Conservation (phyloP, 2,888 invertebrate genomes). For the Pachymerium ferrugineum region DNA sequence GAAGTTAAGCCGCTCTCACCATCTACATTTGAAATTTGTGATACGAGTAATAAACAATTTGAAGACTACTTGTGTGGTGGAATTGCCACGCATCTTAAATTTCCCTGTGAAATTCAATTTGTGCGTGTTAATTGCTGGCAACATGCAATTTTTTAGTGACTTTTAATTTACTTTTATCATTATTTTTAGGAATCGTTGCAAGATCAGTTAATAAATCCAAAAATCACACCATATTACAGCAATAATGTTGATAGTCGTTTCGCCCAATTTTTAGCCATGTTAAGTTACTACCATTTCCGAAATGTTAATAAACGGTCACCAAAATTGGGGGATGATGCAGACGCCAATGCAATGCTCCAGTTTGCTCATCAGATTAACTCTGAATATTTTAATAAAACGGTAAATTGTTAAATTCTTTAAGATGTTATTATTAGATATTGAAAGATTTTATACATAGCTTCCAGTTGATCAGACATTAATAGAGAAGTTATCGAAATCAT, state of each 20-base stretch:
- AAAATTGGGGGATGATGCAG: not conserved
- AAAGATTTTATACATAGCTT: no score
- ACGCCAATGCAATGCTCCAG: not conserved
- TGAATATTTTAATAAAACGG: not conserved
- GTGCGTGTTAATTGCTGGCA: not conserved
- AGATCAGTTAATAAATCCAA: slow-evolving; percentile 30
- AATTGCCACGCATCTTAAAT: slow-evolving; percentile 10
- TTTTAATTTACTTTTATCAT: not conserved
- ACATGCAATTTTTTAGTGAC: not conserved
- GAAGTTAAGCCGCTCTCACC: not conserved
- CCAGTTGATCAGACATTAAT: not conserved
- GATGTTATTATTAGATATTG: no score
- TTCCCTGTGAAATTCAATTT: slow-evolving; percentile 21
- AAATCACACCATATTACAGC: slow-evolving; percentile 1
- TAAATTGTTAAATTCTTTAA: not conserved
- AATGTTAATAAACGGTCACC: slow-evolving; percentile 28
- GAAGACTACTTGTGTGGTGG: slow-evolving; percentile 33
- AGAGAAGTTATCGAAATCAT: not conserved
- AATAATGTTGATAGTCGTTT: not conserved
- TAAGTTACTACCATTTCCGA: slow-evolving; percentile 23
- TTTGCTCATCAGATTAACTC: not conserved
- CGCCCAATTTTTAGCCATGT: not conserved
- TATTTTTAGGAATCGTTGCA: slow-evolving; percentile 28
- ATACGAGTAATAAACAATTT: not conserved
- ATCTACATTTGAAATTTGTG: slow-evolving; percentile 29